Evolutionary conservation across 2,888 invertebrate genomes (phyloP).

Genomic region (Hirtodrosophila confusa): DNA sequence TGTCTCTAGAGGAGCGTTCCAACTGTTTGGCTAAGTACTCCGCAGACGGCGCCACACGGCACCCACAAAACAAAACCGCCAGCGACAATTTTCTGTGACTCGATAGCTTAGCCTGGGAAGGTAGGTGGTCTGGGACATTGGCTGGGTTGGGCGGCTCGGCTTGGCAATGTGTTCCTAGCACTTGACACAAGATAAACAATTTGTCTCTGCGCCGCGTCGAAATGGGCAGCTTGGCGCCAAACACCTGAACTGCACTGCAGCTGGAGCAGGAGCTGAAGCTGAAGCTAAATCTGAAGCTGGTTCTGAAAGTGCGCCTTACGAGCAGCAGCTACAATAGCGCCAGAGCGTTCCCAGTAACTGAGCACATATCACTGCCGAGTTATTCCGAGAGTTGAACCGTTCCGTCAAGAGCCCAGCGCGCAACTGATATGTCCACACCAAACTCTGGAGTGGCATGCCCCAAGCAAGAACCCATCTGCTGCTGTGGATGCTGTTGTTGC

Average conservation of each 20-base stretch:
- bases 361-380: slow-evolving; percentile 30
- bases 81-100: slow-evolving; percentile 41
- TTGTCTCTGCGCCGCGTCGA: slow-evolving; percentile 66
- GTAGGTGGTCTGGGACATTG: neutral
- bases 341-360: slow-evolving; percentile 24
- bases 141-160: neutral
- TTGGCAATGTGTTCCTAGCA: slow-evolving; percentile 44
- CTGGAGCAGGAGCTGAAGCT: neutral
- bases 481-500: slow-evolving; percentile 53
- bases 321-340: slow-evolving; percentile 25
- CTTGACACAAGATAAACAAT: slow-evolving; percentile 79
- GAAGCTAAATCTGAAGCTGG: neutral
- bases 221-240: slow-evolving; percentile 76
- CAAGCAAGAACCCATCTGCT: slow-evolving; percentile 19
- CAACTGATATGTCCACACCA: slow-evolving; percentile 50
- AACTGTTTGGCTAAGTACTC: slow-evolving; percentile 66
- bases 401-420: slow-evolving; percentile 65
- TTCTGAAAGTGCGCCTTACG: neutral
- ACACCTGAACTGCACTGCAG: slow-evolving; percentile 48
- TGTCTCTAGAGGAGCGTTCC: slow-evolving; percentile 30
- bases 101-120: slow-evolving; percentile 5
- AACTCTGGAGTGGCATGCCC: slow-evolving; percentile 1
- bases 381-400: slow-evolving; percentile 53
- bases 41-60: slow-evolving; percentile 64
- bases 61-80: slow-evolving; percentile 38